These are phyloP conservation scores for Megastigmus dorsalis DNA, from an alignment of 2,888 invertebrate species.

Conservation along the genomic window DNA sequence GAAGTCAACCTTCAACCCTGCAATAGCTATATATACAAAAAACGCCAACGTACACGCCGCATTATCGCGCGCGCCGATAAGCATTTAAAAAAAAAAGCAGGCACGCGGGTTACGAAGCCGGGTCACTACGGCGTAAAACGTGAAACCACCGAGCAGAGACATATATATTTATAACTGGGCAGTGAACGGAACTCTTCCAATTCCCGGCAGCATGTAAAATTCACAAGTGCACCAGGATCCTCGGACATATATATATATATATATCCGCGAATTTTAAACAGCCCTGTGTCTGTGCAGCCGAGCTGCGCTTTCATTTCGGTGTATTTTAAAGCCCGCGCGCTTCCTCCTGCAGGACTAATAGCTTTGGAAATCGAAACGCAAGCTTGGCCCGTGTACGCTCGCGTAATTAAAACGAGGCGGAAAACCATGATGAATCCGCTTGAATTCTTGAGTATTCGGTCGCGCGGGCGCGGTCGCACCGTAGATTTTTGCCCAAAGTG, in stretches of 20 bases:
- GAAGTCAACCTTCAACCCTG: too few relatives aligned
- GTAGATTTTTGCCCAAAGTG: too few relatives aligned
- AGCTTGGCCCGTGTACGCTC: not conserved
- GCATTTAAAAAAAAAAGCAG: not conserved
- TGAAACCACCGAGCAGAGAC: too few relatives aligned
- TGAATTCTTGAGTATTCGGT: too few relatives aligned
- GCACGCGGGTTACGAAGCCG: too few relatives aligned
- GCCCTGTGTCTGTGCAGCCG: not conserved
- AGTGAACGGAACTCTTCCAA: too few relatives aligned
- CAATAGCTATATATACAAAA: too few relatives aligned
- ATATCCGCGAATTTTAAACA: conserved; percentile 40
- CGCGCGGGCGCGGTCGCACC: too few relatives aligned
- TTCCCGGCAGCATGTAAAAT: conserved; percentile 23
- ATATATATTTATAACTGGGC: too few relatives aligned
- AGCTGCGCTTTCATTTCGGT: not conserved
- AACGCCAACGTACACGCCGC: not conserved
- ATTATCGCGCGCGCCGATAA: conserved; percentile 17
- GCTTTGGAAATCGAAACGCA: conserved; percentile 10
- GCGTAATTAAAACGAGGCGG: conserved; percentile 31
- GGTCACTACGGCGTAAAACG: too few relatives aligned
- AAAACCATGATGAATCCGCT: too few relatives aligned
- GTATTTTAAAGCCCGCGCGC: conserved; percentile 37
- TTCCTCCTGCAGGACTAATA: conserved; percentile 31
- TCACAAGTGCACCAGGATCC: conserved; percentile 17
- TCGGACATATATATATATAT: not conserved